Base-by-base conservation (phyloP, 2,888 invertebrate species). In the Plemyria rubiginata region DNA sequence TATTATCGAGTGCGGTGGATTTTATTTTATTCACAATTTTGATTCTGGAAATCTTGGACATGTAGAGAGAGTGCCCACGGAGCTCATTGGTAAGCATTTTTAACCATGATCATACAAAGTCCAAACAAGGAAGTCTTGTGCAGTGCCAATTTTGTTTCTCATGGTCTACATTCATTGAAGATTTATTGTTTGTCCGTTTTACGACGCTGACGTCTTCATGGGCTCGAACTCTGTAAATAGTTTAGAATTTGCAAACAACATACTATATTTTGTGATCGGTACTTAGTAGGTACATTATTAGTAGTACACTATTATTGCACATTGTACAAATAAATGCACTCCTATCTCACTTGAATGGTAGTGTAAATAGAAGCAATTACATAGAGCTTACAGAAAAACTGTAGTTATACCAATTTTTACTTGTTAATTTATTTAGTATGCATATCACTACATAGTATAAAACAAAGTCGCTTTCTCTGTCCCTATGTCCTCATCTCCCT, bases 11-110 rank as follows among this genome's bases (percentile, higher is more conserved):
- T 95, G 95, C 83, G 96, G 95, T 76, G 96, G 95, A 75, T 96
- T 97, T 88, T 93, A 94, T 75, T 98, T 98, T 90, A 95, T 96
- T 75, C 96, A 97, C 75, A 96, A 96, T 85, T 98, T 98, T 93
- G 98, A 98, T 88, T 98, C 98, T 48, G 98, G 97, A 63, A 98
- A 98, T 92, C 94, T 98, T 75, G 96, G 96, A 58, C 95, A 94
- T 88, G 97, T 97, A 56, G 97, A 97, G 84, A 94, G 95, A 78
- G 95, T 96, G 61, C 92, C 94, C 50, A 92, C 91, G 81, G 93
- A 93, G 80, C 91, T 94, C 72, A 93, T 93, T 73, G 93, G 94
- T 94, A 84, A 92, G 89, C 80, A 46, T 61, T 49, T 62, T 61
- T 60, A 64, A 59, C 16, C 12, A 15, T 68, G 56, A 53, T 65